phyloP scores from a whole-genome alignment of 2,888 invertebrate genomes.

The Amblyjoppa fuscipennis region DNA sequence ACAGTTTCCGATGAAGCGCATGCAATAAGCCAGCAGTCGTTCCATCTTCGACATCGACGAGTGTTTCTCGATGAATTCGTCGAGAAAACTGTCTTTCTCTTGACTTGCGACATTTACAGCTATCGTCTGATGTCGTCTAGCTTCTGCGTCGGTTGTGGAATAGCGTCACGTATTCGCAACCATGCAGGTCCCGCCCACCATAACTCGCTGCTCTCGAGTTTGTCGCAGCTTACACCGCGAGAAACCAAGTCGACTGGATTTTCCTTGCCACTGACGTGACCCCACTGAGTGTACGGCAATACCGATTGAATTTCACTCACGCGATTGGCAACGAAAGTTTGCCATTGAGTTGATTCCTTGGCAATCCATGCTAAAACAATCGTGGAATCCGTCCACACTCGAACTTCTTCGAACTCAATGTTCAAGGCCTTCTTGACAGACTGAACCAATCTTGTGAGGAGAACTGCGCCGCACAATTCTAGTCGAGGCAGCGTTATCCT shows the following conservation, averaged over 20 bases:
- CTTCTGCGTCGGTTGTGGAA: not conserved
- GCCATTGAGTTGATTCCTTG: constrained; percentile 61
- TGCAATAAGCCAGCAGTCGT: no score
- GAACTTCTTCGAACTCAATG: constrained; percentile 30
- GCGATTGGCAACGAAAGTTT: constrained; percentile 69
- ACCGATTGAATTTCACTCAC: constrained; percentile 59
- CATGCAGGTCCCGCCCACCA: constrained; percentile 71
- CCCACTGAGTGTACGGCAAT: constrained; percentile 54
- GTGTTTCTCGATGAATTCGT: not conserved
- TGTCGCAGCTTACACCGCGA: constrained; percentile 51
- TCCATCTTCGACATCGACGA: not conserved
- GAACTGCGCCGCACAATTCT: constrained; percentile 62
- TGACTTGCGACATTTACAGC: no score
- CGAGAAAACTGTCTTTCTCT: not conserved
- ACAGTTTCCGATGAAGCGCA: not conserved
- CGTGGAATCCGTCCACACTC: constrained; percentile 67
- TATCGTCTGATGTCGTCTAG: not conserved
- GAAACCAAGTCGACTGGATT: constrained; percentile 71
- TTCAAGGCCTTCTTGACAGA: no score
- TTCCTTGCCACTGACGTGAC: constrained; percentile 66
- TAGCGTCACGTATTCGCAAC: not conserved
- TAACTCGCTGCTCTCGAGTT: constrained; percentile 51
- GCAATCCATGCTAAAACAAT: constrained; percentile 68
- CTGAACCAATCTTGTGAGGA: constrained; percentile 25
- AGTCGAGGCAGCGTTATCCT: constrained; percentile 41